Conservation (phyloP, 2,797 vertebrate species). For the Dipus sagitta region DNA sequence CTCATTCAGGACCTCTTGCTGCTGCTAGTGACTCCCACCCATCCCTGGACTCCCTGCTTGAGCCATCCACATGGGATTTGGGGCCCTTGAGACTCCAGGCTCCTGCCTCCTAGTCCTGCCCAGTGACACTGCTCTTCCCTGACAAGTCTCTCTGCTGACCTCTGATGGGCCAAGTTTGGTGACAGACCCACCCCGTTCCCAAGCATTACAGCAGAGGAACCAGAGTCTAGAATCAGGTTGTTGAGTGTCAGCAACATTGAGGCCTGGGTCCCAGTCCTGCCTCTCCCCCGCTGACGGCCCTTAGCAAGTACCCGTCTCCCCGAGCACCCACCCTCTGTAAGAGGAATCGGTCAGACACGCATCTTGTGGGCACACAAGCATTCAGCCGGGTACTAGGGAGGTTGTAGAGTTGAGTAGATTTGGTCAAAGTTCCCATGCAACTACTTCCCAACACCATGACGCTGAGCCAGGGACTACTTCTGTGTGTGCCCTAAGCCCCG, state of each 20-base stretch:
- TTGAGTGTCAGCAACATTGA: background rate
- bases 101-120: accelerated
- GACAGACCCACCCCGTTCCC: accelerated
- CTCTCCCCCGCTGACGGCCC: background rate
- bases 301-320: background rate
- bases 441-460: background rate
- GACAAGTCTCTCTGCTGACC: accelerated
- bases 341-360: accelerated
- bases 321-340: accelerated
- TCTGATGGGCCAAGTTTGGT: background rate
- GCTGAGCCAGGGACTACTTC: background rate
- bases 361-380: background rate
- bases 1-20: background rate
- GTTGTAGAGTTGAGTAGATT: background rate
- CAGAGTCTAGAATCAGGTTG: accelerated
- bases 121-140: background rate
- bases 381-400: background rate
- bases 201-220: accelerated
- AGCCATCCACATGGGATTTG: background rate
- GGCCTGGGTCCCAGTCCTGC: background rate
- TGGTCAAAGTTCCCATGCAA: background rate
- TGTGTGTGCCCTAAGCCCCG: background rate
- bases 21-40: background rate
- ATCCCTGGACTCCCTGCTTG: too few species aligned
- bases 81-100: background rate